Evolutionary conservation across 2,888 invertebrate species (phyloP), one percentile per base, ranked within the genome.

Genomic region (Drepana falcataria): DNA sequence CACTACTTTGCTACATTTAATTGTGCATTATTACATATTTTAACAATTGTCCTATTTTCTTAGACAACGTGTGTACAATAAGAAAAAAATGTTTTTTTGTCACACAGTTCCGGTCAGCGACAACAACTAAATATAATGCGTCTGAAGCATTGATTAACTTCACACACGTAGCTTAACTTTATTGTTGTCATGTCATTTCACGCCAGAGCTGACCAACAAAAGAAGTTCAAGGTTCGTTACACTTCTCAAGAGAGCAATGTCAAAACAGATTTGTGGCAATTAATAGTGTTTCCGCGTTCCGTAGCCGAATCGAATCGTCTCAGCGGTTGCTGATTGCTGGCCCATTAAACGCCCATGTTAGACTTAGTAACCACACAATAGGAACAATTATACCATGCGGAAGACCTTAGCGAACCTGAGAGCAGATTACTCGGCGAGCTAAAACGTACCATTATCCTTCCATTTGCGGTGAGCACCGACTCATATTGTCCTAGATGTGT

Each of bases 281-380:
- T 73, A 69, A 59, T 58, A 57, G 59, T 61, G 62, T 70, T 83
- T 81, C 79, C 79, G 81, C 69, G 79, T 83, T 80, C 77, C 73
- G 61, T 59, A 60, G 64, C 75, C 77, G 76, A 67, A 70, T 58
- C 79, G 75, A 81, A 83, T 79, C 66, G 73, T 64, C 57, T 65
- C 64, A 59, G 66, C 65, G 61, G 69, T 69, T 61, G 75, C 76
- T 79, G 82, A 79, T 77, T 76, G 65, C 66, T 37, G 73, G 64
- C 60, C 77, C 68, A 82, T 83, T 85, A 81, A 79, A 80, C 86
- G 81, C 81, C 87, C 79, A 84, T 79, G 71, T 76, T 69, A 72
- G 74, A 77, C 80, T 82, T 77, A 79, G 74, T 72, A 66, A 76
- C 73, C 67, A 75, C 68, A 75, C 74, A 81, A 77, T 74, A 64